These are phyloP conservation scores for Tenthredo distinguenda DNA, from an alignment of 2,888 invertebrate genomes.

Conservation along the genomic window DNA sequence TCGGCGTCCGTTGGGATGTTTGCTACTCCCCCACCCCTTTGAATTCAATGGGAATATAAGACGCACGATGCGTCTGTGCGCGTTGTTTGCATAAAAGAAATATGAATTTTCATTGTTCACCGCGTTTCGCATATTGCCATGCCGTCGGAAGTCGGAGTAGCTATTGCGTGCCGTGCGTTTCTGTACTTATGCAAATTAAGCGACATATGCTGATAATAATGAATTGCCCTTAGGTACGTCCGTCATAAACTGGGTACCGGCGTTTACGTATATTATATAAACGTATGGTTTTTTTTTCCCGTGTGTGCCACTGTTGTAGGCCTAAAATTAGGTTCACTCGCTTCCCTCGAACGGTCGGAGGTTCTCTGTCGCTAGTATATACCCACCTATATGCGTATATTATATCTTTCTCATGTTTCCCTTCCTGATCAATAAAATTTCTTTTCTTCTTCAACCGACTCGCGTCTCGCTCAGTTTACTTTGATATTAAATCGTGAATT, in stretches of 20 bases:
- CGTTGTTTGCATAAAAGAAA: slow-evolving; percentile 44
- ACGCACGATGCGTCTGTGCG: background rate
- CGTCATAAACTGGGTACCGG: slow-evolving; percentile 19
- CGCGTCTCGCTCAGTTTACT: background rate
- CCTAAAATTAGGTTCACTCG: slow-evolving; percentile 41
- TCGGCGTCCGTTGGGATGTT: slow-evolving; percentile 12
- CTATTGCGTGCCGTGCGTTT: slow-evolving; percentile 21
- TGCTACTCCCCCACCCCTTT: slow-evolving; percentile 49
- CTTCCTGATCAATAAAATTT: background rate
- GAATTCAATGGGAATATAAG: slow-evolving; percentile 31
- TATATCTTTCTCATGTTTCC: background rate
- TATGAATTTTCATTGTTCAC: slow-evolving; percentile 47
- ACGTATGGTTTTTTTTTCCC: slow-evolving; percentile 20
- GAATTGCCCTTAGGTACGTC: slow-evolving; percentile 49
- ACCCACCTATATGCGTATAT: background rate
- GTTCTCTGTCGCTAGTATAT: background rate
- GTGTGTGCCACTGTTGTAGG: slow-evolving; percentile 25
- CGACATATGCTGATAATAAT: slow-evolving; percentile 53
- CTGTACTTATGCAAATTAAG: slow-evolving; percentile 48
- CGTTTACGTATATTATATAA: slow-evolving; percentile 23
- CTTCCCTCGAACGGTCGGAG: slow-evolving; percentile 34
- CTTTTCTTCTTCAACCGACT: background rate
- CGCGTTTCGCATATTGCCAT: slow-evolving; percentile 40
- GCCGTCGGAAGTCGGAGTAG: slow-evolving; percentile 44
- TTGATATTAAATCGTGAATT: background rate